These are phyloP conservation scores for Seira musarum DNA, from an alignment of 2,888 invertebrate species.

Conservation along the genomic window DNA sequence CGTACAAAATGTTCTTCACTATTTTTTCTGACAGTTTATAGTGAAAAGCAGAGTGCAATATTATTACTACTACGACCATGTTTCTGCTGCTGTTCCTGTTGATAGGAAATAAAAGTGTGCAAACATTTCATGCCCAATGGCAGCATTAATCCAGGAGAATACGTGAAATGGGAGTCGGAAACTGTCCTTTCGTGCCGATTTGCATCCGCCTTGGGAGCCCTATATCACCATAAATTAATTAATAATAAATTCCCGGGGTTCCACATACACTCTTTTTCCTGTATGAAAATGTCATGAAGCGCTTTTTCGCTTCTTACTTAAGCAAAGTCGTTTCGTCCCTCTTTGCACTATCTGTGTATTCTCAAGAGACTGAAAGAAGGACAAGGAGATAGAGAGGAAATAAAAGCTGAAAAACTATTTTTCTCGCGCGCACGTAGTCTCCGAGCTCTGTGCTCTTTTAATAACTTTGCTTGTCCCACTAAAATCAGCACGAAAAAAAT, in stretches of 20 bases:
- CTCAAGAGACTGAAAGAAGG: slow-evolving; percentile 36
- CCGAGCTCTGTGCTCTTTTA: not conserved
- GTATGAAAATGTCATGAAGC: slow-evolving; percentile 4
- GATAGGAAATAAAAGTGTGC: slow-evolving; percentile 60
- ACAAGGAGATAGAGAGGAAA: slow-evolving; percentile 30
- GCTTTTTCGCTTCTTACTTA: slow-evolving; percentile 3
- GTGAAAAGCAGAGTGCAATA: not conserved
- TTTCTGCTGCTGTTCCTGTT: slow-evolving; percentile 38
- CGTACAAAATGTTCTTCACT: not conserved
- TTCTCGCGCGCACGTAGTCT: not conserved
- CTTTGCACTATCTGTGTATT: slow-evolving; percentile 39
- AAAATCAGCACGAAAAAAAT: not conserved
- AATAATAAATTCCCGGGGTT: slow-evolving; percentile 60
- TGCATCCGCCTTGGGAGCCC: slow-evolving; percentile 60
- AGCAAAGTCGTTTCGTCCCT: slow-evolving; percentile 8
- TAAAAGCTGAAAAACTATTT: slow-evolving; percentile 25
- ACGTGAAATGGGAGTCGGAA: slow-evolving; percentile 58
- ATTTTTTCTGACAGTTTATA: slow-evolving; percentile 3
- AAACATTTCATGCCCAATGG: slow-evolving; percentile 61
- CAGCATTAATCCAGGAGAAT: slow-evolving; percentile 60
- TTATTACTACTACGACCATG: not conserved
- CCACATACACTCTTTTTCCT: slow-evolving; percentile 10
- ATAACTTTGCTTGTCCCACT: not conserved
- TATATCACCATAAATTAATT: slow-evolving; percentile 63
- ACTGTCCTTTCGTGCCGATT: slow-evolving; percentile 63